Evolutionary conservation across 2,888 invertebrate species (phyloP).

Genomic region (Drosophila testacea): DNA sequence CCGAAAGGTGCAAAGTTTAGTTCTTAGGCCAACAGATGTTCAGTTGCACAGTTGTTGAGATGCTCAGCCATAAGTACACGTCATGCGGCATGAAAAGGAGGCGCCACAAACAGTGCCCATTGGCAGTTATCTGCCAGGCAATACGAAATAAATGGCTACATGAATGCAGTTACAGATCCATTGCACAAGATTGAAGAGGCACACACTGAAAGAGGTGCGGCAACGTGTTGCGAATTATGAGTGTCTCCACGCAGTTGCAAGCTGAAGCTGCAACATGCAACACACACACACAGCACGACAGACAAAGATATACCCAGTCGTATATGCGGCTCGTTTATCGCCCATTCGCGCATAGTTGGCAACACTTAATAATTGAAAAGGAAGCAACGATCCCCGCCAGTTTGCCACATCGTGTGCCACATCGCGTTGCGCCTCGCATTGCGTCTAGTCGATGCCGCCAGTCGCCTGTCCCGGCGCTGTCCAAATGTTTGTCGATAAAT

Average conservation of each 20-base stretch:
- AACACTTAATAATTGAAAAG: constrained; percentile 84
- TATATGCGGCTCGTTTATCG: constrained; percentile 68
- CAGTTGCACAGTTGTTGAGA: constrained; percentile 1
- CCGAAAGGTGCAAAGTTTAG: constrained; percentile 9
- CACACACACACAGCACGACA: constrained; percentile 29
- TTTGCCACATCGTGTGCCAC: constrained; percentile 53
- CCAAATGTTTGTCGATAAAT: constrained; percentile 82
- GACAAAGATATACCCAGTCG: constrained; percentile 21
- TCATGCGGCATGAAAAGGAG: constrained; percentile 22
- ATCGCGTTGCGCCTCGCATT: constrained; percentile 35
- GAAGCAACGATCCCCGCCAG: constrained; percentile 78
- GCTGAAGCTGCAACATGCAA: constrained; percentile 2
- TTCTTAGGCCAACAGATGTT: constrained; percentile 27
- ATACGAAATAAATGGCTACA: constrained; percentile 69
- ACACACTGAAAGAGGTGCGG: constrained; percentile 33
- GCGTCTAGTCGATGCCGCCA: constrained; percentile 56
- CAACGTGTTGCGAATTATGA: constrained; percentile 73
- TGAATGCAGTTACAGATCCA: constrained; percentile 69
- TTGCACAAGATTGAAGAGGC: constrained; percentile 67
- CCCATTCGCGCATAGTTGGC: constrained; percentile 76
- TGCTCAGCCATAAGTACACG: constrained; percentile 21
- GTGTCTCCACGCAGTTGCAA: constrained; percentile 26
- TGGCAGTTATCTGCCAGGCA: constrained; percentile 63
- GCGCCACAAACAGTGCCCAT: constrained; percentile 34
- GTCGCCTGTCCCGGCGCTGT: constrained; percentile 59